These are phyloP conservation scores for Orius insidiosus DNA, from an alignment of 1,140 invertebrate genomes.

Conservation along the genomic window DNA sequence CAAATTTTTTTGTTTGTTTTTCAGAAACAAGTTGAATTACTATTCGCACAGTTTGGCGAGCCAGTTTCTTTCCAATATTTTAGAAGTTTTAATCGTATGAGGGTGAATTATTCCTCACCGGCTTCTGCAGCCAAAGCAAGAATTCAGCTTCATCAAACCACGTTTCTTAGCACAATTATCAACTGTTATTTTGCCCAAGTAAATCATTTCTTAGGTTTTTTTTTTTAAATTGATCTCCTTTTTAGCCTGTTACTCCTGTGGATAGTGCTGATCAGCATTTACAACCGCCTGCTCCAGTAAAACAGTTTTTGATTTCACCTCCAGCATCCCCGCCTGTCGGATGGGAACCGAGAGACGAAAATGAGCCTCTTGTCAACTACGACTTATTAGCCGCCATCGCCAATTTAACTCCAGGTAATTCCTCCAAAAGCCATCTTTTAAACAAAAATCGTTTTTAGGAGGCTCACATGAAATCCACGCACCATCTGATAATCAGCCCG, in stretches of 20 bases:
- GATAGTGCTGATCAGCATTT: conserved; percentile 55
- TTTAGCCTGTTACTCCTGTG: conserved; percentile 57
- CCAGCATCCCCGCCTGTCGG: conserved; percentile 92
- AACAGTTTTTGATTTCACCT: conserved; percentile 97
- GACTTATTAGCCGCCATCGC: conserved; percentile 83
- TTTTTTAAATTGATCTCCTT: conserved; percentile 5
- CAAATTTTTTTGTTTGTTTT: conserved; percentile 10
- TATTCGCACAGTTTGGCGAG: conserved; percentile 66
- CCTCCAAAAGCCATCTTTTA: no score
- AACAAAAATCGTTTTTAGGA: conserved; percentile 25
- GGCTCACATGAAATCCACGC: conserved; percentile 69
- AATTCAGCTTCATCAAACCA: conserved; percentile 68
- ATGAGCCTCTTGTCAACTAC: conserved; percentile 83
- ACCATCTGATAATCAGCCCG: conserved; percentile 64
- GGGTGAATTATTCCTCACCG: conserved; percentile 73
- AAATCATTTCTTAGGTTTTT: conserved; percentile 10
- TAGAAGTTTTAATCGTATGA: conserved; percentile 73
- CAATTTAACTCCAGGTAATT: conserved; percentile 58
- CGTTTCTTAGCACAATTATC: conserved; percentile 61
- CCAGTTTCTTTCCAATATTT: conserved; percentile 78
- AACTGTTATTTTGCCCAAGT: conserved; percentile 89
- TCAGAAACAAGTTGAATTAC: conserved; percentile 61
- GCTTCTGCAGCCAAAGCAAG: conserved; percentile 65
- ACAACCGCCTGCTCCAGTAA: conserved; percentile 79
- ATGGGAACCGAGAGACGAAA: conserved; percentile 80